Evolutionary conservation across 2,888 invertebrate genomes (phyloP), one percentile per base, ranked within the genome.

Genomic region (Lacanobia oleracea): DNA sequence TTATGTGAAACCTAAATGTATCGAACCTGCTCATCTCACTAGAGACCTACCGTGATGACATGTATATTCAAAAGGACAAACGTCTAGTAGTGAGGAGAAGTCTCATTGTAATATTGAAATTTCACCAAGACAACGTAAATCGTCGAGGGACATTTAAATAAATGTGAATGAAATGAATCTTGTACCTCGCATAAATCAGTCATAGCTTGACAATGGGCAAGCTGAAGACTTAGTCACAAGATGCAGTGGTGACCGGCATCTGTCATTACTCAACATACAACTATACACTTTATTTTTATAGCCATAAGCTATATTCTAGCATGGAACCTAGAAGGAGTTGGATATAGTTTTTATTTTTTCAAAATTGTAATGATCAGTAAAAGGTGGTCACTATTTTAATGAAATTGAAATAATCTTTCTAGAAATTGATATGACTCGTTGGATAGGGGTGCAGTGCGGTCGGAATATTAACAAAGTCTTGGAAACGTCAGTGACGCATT

Each of bases 121-220:
- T 74, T 73, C 57, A 69, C 62, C 69, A 71, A 76, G 79, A 83
- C 84, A 67, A 75, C 75, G 83, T 85, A 86, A 84, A 85, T 81
- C 81, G 53, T 81, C 59, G 14, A 23, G 59, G 18, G 72, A 79
- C 85, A 86, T 86, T 86, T 83, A 86, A 86, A 86, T 86, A 86
- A 86, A 84, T 80, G 87, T 86, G 85, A 86, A 86, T 86, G 87
- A 82, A 83, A 83, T 85, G 81, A 77, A 86, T 83, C 81, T 80
- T 78, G 79, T 72, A 74, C 72, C 48, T 77, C 66, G 69, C 83
- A 81, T 87, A 86, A 87, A 87, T 87, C 86, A 84, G 75, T 84
- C 84, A 84, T 76, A 78, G 67, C 77, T 80, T 83, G 85, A 87
- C 86, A 87, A 87, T 87, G 78, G 67, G 65, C 79, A 77, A 75